Conservation (phyloP, 1,140 invertebrate species). For the Trachelipus rathkii region DNA sequence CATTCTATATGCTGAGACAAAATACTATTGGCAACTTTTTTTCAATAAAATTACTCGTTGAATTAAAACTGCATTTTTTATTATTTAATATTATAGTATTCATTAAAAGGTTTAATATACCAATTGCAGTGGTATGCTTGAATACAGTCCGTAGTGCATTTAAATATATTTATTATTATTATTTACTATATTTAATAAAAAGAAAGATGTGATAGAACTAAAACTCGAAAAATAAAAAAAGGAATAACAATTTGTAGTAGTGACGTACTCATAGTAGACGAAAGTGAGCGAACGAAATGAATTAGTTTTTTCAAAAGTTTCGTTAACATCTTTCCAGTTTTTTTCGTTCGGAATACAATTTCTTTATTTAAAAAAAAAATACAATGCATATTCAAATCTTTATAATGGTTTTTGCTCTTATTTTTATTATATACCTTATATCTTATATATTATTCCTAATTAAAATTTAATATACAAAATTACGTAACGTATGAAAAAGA, state of each 20-base stretch:
- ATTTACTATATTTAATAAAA: background rate
- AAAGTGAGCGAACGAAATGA: background rate
- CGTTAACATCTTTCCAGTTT: background rate
- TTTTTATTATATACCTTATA: constrained; percentile 1
- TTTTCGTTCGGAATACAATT: background rate
- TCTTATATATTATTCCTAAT: too few species aligned
- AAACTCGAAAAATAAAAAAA: background rate
- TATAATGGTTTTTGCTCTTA: background rate
- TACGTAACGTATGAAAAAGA: too few species aligned
- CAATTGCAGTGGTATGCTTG: too few species aligned
- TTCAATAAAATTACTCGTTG: too few species aligned
- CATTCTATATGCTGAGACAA: background rate
- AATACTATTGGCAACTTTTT: background rate
- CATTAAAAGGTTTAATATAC: too few species aligned
- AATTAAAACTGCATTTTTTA: too few species aligned
- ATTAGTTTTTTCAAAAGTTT: too few species aligned
- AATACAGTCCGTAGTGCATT: too few species aligned
- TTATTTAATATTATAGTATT: too few species aligned
- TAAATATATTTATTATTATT: background rate
- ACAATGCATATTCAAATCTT: background rate
- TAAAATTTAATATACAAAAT: too few species aligned
- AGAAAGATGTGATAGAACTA: background rate
- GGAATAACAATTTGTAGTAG: background rate
- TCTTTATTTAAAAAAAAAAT: background rate
- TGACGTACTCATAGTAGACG: background rate